Base-by-base conservation (phyloP, 2,113 vertebrate genomes). In the Mormoops blainvillei region DNA sequence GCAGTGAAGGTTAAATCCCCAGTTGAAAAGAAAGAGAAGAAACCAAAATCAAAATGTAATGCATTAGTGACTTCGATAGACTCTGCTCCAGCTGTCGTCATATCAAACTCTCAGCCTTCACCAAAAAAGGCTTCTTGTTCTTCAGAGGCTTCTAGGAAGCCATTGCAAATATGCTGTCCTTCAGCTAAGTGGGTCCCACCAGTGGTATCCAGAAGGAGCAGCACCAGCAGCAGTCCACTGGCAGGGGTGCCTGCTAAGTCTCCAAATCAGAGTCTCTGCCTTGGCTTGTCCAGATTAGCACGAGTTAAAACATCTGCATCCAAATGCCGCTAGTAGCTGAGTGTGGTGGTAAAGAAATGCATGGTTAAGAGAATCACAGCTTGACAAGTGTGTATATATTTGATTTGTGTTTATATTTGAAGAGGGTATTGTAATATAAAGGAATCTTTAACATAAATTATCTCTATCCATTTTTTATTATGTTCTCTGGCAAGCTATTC, bases 241-340 rank as follows among this genome's bases (percentile, higher is more conserved):
- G 97, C 90, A 87, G 89, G 80, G 65, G 38, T 94, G 76, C 36
- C 97, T 0, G 85, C 98, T 31, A 99, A 98, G 97, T 99, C 99
- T 94, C 99, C 99, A 0, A 98, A 98, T 94, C 99, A 99, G 48
- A 99, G 99, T 91, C 99, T 99, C 38, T 98, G 99, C 10, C 99
- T 99, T 0, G 99, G 99, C 92, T 98, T 99, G 86, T 99, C 99
- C 87, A 99, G 99, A 67, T 98, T 98, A 31, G 99, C 99, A 58
- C 98, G 99, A 95, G 99, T 99, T 94, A 99, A 99, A 99, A 97
- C 99, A 99, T 31, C 98, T 99, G 89, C 99, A 99, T 94, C 99
- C 99, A 70, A 98, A 94, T 38, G 86, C 98, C 10, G 33, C 98
- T n/a, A 98, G 96, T 93, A 98, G 98, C 96, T 99, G 97, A 99